Evolutionary conservation across 2,797 vertebrate genomes (phyloP).

Genomic region (Margarornis squamiger): DNA sequence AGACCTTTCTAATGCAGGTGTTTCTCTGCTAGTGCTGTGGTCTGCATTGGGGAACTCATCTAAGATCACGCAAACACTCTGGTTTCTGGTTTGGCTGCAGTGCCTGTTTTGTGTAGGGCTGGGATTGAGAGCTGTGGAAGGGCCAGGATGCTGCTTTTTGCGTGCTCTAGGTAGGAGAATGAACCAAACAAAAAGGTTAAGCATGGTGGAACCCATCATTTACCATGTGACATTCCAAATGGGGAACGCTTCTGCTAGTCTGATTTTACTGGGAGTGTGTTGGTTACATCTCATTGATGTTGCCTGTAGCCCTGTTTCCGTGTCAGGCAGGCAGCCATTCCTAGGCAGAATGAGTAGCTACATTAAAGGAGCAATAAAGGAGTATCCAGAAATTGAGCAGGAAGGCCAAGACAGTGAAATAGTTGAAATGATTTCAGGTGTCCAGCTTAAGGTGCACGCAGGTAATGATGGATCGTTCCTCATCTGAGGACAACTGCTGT

Average conservation of each 20-base stretch:
- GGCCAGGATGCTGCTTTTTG: not conserved
- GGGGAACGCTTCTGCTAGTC: not conserved
- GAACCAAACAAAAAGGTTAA: not conserved
- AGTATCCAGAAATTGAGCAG: not conserved
- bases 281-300: not conserved
- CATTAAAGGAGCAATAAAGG: not conserved
- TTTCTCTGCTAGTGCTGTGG: not conserved
- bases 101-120: not conserved
- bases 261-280: not conserved
- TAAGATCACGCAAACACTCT: not conserved
- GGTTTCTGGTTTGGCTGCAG: not conserved
- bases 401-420: not conserved
- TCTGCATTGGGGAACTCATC: not conserved
- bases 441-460: not conserved
- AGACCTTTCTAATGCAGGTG: not conserved
- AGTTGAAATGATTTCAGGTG: not conserved
- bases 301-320: accelerated
- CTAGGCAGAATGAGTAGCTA: not conserved
- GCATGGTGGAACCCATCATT: not conserved
- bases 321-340: not conserved
- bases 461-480: not conserved
- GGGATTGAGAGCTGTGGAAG: not conserved
- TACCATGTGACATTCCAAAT: not conserved
- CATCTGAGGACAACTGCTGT: not conserved
- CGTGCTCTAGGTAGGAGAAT: not conserved